Percentiles rank a stretch among this genome's conserved stretches.
phyloP scores from a whole-genome alignment of 2,797 vertebrate genomes.

The Todus mexicanus region DNA sequence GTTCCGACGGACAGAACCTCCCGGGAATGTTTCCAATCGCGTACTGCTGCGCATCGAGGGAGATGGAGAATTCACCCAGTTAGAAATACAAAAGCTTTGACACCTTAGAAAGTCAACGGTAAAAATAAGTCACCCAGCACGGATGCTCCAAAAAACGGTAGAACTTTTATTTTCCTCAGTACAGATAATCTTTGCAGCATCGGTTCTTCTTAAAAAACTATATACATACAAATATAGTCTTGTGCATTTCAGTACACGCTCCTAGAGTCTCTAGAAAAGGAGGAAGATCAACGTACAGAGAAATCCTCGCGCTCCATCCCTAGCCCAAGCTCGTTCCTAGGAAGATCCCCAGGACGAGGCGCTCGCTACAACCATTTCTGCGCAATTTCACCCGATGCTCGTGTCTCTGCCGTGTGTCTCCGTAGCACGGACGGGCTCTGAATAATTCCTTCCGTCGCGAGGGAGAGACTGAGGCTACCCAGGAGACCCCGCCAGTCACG shows the following conservation, averaged over 20 bases:
- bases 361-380: neutral
- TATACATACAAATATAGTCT: neutral
- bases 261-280: neutral
- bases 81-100: neutral
- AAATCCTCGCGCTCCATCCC: neutral
- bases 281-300: neutral
- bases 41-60: neutral
- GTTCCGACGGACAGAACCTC: neutral
- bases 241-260: neutral
- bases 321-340: neutral
- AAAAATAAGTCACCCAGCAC: neutral
- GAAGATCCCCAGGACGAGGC: neutral
- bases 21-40: rapidly evolving
- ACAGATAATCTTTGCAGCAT: conserved; percentile 19
- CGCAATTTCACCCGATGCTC: neutral
- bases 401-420: neutral
- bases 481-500: neutral
- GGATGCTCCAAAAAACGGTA: neutral
- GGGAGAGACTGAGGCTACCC: neutral
- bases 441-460: neutral
- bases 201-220: neutral
- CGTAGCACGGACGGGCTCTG: neutral
- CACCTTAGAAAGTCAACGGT: rapidly evolving
- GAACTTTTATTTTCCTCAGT: conserved; percentile 49
- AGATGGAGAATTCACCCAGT: neutral